Evolutionary conservation across 1,140 invertebrate genomes (phyloP).

Genomic region (Magallana ariakensis): DNA sequence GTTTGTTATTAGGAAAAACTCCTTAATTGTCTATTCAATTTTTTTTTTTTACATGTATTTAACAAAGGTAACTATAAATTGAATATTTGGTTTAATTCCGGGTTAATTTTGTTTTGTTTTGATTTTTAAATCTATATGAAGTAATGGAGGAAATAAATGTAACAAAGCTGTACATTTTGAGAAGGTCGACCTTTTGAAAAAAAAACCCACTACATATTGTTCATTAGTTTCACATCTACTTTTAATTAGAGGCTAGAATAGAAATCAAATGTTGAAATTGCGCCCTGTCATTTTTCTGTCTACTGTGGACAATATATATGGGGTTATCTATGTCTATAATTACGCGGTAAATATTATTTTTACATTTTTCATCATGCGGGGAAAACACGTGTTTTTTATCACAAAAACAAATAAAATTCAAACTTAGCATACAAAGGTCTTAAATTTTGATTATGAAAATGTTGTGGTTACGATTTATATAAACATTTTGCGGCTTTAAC

Average conservation of each 20-base stretch:
- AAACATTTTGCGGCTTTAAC: no score
- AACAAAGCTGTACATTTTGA: no score
- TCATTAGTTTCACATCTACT: slow-evolving; percentile 1
- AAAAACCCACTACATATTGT: slow-evolving; percentile 3
- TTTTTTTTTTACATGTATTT: not conserved
- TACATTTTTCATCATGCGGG: not conserved
- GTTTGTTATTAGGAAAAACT: not conserved
- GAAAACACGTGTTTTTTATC: not conserved
- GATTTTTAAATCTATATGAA: not conserved
- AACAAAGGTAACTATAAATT: not conserved
- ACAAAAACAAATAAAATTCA: no score
- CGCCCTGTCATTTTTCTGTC: not conserved
- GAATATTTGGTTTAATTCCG: not conserved
- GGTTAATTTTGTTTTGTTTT: not conserved
- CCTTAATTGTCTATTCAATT: not conserved
- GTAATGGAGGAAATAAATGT: no score
- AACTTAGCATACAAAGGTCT: no score
- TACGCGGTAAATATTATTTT: not conserved
- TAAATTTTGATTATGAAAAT: no score
- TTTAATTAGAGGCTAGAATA: not conserved
- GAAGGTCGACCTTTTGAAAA: no score
- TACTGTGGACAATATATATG: not conserved
- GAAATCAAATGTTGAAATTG: not conserved
- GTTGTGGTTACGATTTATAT: no score
- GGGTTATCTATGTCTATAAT: not conserved